These are phyloP conservation scores for Urocolius indicus DNA, from an alignment of 2,113 vertebrate species.

Conservation along the genomic window DNA sequence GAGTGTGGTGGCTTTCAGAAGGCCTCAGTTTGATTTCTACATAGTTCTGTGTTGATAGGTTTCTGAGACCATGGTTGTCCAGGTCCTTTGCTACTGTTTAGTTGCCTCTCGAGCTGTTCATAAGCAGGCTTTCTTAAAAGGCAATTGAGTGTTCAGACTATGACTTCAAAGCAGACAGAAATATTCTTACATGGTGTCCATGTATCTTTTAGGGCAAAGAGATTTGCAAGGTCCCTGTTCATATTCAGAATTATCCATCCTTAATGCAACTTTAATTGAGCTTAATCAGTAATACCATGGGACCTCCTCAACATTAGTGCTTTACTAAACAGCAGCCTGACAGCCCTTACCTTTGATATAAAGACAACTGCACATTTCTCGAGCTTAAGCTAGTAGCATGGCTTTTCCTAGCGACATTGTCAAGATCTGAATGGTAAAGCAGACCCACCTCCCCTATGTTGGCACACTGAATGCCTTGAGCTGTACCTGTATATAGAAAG, in stretches of 20 bases:
- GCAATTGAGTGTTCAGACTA: fast-evolving
- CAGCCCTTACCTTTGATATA: background rate
- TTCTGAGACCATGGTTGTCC: background rate
- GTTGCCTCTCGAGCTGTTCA: background rate
- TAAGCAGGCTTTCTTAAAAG: background rate
- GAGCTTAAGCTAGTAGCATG: background rate
- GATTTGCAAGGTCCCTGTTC: background rate
- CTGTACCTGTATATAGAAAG: background rate
- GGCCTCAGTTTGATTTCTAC: background rate
- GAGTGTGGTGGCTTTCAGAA: background rate
- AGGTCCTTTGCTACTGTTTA: background rate
- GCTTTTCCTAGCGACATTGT: background rate
- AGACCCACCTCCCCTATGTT: background rate
- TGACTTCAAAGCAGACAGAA: background rate
- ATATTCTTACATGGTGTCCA: background rate
- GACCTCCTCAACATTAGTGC: background rate
- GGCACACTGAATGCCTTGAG: background rate
- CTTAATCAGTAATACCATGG: background rate
- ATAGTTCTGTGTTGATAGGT: background rate
- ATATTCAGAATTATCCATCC: background rate
- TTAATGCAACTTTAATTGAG: background rate
- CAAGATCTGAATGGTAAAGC: background rate
- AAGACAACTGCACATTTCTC: background rate
- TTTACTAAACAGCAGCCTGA: background rate
- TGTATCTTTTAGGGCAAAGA: background rate